A percentile compares a stretch with the other conserved stretches of the same genome.
phyloP scores from a whole-genome alignment of 1,140 invertebrate genomes.

The Drosophila lacteicornis region DNA sequence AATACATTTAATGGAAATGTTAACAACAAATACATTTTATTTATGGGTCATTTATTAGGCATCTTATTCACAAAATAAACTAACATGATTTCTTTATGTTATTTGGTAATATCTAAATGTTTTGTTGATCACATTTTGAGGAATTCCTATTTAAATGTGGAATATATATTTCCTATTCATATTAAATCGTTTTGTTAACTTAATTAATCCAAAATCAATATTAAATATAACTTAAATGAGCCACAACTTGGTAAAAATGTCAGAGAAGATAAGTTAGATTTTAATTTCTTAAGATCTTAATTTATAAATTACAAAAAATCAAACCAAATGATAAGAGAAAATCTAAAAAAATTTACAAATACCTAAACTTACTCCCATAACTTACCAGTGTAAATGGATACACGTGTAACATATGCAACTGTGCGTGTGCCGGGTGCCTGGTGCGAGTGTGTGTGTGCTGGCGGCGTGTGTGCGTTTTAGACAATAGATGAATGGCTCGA shows the following conservation, averaged over 20 bases:
- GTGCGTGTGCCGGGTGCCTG: slow-evolving; percentile 1
- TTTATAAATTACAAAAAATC: not conserved
- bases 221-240: too few relatives aligned
- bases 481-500: slow-evolving; percentile 80
- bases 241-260: too few relatives aligned
- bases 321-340: not conserved
- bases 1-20: not conserved
- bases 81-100: not conserved
- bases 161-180: too few relatives aligned
- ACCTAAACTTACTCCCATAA: too few relatives aligned
- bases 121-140: not conserved
- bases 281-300: not conserved
- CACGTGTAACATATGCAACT: slow-evolving; percentile 37
- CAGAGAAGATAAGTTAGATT: not conserved
- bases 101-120: not conserved
- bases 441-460: slow-evolving; percentile 22
- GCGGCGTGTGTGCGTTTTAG: slow-evolving; percentile 59
- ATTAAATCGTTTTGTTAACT: too few relatives aligned
- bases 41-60: too few relatives aligned
- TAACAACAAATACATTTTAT: not conserved
- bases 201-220: too few relatives aligned
- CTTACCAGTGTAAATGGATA: slow-evolving; percentile 22
- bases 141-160: too few relatives aligned
- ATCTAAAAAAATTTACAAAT: not conserved
- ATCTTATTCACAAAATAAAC: not conserved